A percentile compares a stretch with the other conserved stretches of the same genome.
phyloP scores from a whole-genome alignment of 2,888 invertebrate species.

The Plebejus argus region DNA sequence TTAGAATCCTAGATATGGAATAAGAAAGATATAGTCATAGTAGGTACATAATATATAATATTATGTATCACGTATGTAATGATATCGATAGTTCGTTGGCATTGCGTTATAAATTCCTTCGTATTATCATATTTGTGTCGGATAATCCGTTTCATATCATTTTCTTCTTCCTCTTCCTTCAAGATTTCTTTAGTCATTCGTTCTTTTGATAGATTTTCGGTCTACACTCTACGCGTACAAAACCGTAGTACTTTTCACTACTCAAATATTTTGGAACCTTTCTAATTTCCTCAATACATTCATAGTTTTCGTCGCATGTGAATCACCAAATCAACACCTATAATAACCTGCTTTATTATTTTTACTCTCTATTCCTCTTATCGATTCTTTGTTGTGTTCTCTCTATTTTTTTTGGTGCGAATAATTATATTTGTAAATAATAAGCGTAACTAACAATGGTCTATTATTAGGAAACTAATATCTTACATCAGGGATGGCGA shows the following conservation, averaged over 20 bases:
- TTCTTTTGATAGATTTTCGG: background rate
- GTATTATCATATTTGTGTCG: slow-evolving; percentile 19
- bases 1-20: background rate
- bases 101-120: slow-evolving; percentile 17
- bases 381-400: background rate
- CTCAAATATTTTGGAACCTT: background rate
- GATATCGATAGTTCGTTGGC: slow-evolving; percentile 2
- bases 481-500: too few species aligned
- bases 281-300: background rate
- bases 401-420: background rate
- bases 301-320: background rate
- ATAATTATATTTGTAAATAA: background rate
- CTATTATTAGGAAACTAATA: slow-evolving; percentile 27
- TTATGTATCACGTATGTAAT: background rate
- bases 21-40: background rate
- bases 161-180: too few species aligned
- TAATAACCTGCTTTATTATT: background rate
- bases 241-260: background rate
- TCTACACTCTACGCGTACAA: background rate
- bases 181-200: background rate
- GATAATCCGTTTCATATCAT: slow-evolving; percentile 23
- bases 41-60: background rate
- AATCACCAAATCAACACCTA: background rate
- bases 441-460: background rate
- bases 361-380: background rate